Evolutionary conservation across 2,888 invertebrate genomes (phyloP).

Genomic region (Caenorhabditis virilis): DNA sequence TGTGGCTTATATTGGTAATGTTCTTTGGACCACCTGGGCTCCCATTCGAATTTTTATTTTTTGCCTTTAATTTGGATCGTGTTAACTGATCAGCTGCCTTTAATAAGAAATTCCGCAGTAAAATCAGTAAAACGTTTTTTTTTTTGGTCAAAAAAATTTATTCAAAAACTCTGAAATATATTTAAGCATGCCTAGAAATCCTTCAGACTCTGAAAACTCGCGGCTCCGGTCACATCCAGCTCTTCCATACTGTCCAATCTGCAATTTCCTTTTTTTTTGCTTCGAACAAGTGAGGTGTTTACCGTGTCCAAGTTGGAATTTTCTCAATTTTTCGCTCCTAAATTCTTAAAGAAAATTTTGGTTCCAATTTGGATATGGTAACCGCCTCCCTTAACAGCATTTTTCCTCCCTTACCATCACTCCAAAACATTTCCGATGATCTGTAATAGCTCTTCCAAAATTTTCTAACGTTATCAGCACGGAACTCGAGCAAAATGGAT

Average conservation of each 20-base stretch:
- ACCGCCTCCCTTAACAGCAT: no score
- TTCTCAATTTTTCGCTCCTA: no score
- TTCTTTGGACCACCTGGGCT: no score
- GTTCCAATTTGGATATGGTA: no score
- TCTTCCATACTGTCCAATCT: constrained; percentile 24
- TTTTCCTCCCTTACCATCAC: no score
- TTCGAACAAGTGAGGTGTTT: no score
- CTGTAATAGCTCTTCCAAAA: constrained; percentile 15
- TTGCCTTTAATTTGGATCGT: no score
- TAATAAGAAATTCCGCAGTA: neutral
- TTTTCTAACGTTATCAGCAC: constrained; percentile 11
- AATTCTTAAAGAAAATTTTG: no score
- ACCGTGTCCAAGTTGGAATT: no score
- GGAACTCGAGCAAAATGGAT: constrained; percentile 14
- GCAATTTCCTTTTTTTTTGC: no score
- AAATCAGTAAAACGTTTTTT: constrained; percentile 1
- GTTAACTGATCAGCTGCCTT: neutral
- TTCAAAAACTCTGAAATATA: constrained; percentile 15
- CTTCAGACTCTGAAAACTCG: constrained; percentile 26
- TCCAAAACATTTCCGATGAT: constrained; percentile 35
- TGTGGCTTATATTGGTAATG: no score
- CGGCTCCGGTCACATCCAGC: constrained; percentile 16
- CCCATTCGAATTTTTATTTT: no score
- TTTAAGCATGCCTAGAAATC: constrained; percentile 24
- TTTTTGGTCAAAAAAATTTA: constrained; percentile 10